Base-by-base conservation (phyloP, 2,113 vertebrate species). In the Australoheros scitulus region DNA sequence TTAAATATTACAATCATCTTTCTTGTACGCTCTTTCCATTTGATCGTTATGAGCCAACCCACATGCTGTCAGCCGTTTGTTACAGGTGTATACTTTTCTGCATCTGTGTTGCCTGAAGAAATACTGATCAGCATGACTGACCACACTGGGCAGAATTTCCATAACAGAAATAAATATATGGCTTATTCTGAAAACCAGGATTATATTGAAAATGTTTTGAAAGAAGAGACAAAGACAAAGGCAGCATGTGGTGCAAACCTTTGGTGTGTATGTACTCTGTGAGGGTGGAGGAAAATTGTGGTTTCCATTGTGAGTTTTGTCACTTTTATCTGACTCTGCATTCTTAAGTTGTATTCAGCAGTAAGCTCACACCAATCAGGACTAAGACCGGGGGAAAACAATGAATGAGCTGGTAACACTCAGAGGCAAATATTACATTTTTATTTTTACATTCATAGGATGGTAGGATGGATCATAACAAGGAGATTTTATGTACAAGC, bases 1-100 rank as follows among this genome's bases (percentile, higher is more conserved):
- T 74, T 43, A 47, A 65, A 89, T 81, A 86, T 88, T 79, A 87
- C 57, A 65, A 70, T 70, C 84, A 86, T 88, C 70, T 10, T 11
- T 89, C 83, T 41, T 47, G n/a, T 78, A 22, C 2, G 17, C 26
- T 76, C 15, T 47, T 55, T 74, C 17, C 13, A 11, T 22, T 47
- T 81, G 9, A 47, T 38, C 3, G 15, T 18, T 50, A 70, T 5
- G 1, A 75, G 55, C 17, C 14, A 63, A 57, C 20, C 24, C 10
- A 38, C 36, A 57, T 18, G 15, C 17, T 4, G 34, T 7, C 79
- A 43, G 57, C 63, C 32, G 75, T 36, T 26, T 63, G 15, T 61
- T 9, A 26, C 47, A 68, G 57, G 26, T 58, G 43, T 63, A 24
- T n/a, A 18, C 1, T 14, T 3, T 52, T n/a, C 36, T 18, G 7